Base-by-base conservation (phyloP, 1,140 invertebrate species). In the Holcopasites calliopsidis region DNA sequence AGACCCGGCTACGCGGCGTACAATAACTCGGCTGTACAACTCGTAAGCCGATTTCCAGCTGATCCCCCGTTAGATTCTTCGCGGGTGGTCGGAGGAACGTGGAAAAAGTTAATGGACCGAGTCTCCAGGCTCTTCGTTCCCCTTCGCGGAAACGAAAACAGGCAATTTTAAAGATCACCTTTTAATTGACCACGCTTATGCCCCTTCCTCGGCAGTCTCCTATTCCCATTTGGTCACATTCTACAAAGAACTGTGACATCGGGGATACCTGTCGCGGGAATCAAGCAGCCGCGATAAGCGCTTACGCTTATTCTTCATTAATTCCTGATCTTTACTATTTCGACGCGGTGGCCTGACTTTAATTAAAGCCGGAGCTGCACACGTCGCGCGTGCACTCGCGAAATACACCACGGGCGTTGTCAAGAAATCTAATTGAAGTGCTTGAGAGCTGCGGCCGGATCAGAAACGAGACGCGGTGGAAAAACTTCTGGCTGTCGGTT, bases 381-480 rank as follows among this genome's bases (percentile, higher is more conserved):
- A 75, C 55, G 64, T 49, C 57, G 64, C 71, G 76, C 71, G 75
- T 42, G 64, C 23, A 42, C 58, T 23, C 40, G 49, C 35, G 38
- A 38, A n/a, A 49, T 61, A 65, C 40, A 70, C 40, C 23, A 4
- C 49, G 62, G 11, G 23, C 42, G 52, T 42, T 82, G 77, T 82
- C 79, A 70, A 70, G 64, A 65, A 77, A 82, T 77, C 50, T 77
- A 74, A 82, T 81, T 74, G 79, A 74, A 74, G 57, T 49, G 69
- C 49, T 69, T 54, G 44, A 57, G 50, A 18, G 47, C 23, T 2
- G 21, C 4, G n/a, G 18, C 2, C 8, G 13, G 23, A 31, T 31
- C 33, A n/a, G 13, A 44, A 71, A n/a, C n/a, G n/a, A 47, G 16
- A n/a, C 3, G 33, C 26, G 57, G 38, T 35, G 58, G 28, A 62